A percentile compares a stretch with the other conserved stretches of the same genome.
Conservation (phyloP, 2,113 vertebrate genomes). For the Athene cunicularia region DNA sequence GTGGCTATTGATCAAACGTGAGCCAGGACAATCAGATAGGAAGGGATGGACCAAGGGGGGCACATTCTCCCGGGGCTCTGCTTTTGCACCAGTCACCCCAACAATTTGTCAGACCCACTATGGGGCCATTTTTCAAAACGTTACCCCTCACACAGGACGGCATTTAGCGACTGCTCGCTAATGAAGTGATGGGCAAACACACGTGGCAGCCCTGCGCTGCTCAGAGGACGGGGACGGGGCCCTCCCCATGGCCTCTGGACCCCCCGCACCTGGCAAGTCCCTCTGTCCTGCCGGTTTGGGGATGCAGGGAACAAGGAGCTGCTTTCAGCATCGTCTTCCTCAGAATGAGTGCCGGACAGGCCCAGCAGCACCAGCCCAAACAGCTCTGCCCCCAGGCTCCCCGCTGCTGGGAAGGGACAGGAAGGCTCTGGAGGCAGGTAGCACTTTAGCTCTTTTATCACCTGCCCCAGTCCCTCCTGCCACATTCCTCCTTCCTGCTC, state of each 20-base stretch:
- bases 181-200: background rate
- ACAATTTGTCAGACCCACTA: conserved; percentile 58
- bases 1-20: conserved; percentile 5
- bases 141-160: background rate
- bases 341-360: background rate
- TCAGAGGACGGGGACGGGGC: accelerated
- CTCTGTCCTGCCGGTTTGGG: background rate
- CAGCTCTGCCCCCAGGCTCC: conserved; percentile 22
- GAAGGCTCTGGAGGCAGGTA: conserved; percentile 40
- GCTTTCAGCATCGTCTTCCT: background rate
- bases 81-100: background rate
- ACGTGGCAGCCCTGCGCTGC: background rate
- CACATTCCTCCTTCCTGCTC: conserved; percentile 43
- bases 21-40: background rate
- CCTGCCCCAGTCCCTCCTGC: background rate
- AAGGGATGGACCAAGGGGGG: background rate
- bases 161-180: background rate
- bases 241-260: background rate
- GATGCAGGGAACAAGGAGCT: background rate
- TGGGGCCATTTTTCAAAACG: background rate
- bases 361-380: background rate
- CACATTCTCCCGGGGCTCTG: background rate
- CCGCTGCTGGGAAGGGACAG: background rate
- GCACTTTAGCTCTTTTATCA: conserved; percentile 54
- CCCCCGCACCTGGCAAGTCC: background rate